These are phyloP conservation scores for Pagetopsis macropterus DNA, from an alignment of 2,797 vertebrate species.

Conservation along the genomic window DNA sequence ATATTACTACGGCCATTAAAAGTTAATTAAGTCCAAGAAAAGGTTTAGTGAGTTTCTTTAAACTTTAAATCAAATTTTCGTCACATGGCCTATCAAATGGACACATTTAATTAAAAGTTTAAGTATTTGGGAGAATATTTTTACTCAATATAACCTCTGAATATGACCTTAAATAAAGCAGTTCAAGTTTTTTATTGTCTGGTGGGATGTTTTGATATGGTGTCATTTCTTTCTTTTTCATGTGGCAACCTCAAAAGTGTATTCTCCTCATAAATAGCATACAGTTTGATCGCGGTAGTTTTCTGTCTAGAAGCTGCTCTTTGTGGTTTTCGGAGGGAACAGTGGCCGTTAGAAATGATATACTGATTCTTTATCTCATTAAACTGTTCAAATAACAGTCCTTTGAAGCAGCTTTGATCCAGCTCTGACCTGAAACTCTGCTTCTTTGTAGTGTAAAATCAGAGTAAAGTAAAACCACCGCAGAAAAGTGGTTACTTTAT, in stretches of 20 bases:
- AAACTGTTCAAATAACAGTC: slow-evolving; percentile 9
- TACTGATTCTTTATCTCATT: slow-evolving; percentile 12
- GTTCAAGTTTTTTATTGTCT: slow-evolving; percentile 1
- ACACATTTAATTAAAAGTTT: slow-evolving; percentile 18
- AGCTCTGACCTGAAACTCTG: slow-evolving; percentile 8
- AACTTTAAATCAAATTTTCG: background rate
- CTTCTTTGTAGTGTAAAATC: slow-evolving; percentile 30
- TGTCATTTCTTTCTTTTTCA: slow-evolving; percentile 23
- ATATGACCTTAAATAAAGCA: background rate
- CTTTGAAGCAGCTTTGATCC: slow-evolving; percentile 14
- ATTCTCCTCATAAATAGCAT: slow-evolving; percentile 1
- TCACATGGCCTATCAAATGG: background rate
- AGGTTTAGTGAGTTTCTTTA: background rate
- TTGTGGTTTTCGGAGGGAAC: slow-evolving; percentile 8
- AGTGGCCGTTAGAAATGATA: background rate
- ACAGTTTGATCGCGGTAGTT: slow-evolving; percentile 6
- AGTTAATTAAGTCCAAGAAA: slow-evolving; percentile 36
- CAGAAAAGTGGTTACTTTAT: slow-evolving; percentile 1
- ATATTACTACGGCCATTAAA: slow-evolving; percentile 55
- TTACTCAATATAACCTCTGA: slow-evolving; percentile 18
- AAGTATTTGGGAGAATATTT: slow-evolving; percentile 33
- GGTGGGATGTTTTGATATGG: slow-evolving; percentile 13
- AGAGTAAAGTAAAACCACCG: background rate
- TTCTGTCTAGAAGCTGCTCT: background rate
- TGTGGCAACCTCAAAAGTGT: slow-evolving; percentile 13